Evolutionary conservation across 2,797 vertebrate genomes (phyloP).

Genomic region (Podarcis siculus): DNA sequence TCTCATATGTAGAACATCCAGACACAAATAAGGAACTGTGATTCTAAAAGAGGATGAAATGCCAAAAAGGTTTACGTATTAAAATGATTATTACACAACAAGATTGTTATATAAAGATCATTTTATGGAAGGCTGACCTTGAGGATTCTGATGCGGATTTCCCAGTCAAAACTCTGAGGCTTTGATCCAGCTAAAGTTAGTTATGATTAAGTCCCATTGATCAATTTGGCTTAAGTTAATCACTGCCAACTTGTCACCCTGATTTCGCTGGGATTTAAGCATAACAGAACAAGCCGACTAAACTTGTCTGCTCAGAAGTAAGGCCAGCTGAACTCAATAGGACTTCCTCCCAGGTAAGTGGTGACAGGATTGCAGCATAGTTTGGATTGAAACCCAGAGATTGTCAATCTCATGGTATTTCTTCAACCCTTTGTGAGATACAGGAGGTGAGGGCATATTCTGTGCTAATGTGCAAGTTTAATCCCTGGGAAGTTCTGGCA

Average conservation of each 20-base stretch:
- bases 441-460: not conserved
- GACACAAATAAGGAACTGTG: conserved; percentile 22
- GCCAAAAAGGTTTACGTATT: conserved; percentile 26
- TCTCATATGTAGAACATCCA: conserved; percentile 7
- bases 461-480: no score
- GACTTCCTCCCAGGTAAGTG: not conserved
- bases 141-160: not conserved
- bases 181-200: not conserved
- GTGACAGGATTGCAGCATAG: no score
- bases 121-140: conserved; percentile 7
- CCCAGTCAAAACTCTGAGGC: not conserved
- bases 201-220: not conserved
- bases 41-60: conserved; percentile 32
- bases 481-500: no score
- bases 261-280: not conserved
- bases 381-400: not conserved
- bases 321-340: not conserved
- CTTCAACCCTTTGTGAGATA: not conserved
- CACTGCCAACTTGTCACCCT: not conserved
- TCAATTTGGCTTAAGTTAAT: not conserved
- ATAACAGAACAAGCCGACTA: not conserved
- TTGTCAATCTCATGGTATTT: not conserved
- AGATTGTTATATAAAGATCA: conserved; percentile 8
- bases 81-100: conserved; percentile 21
- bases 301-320: not conserved